phyloP scores from a whole-genome alignment of 1,140 invertebrate genomes.

The Chelonus insularis region DNA sequence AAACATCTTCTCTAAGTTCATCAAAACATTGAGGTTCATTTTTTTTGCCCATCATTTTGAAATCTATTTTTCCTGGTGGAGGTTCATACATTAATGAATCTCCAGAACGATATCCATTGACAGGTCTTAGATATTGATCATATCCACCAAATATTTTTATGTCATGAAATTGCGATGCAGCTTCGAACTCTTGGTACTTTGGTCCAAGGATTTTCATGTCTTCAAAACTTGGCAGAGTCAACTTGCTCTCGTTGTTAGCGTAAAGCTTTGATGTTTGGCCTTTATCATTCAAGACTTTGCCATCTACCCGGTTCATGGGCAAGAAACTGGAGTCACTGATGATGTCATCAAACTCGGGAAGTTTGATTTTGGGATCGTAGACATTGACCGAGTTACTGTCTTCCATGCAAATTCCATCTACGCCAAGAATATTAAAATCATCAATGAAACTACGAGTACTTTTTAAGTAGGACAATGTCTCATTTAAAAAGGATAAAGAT shows the following conservation, averaged over 20 bases:
- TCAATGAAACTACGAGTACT: slow-evolving; percentile 35
- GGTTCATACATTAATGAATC: slow-evolving; percentile 19
- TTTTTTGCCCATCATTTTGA: slow-evolving; percentile 44
- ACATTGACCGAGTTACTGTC: background rate
- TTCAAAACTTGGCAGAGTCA: slow-evolving; percentile 25
- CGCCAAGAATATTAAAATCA: slow-evolving; percentile 39
- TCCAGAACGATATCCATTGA: slow-evolving; percentile 26
- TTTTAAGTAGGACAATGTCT: slow-evolving; percentile 40
- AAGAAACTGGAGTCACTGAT: slow-evolving; percentile 30
- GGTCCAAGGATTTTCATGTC: slow-evolving; percentile 43
- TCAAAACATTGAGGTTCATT: slow-evolving; percentile 35
- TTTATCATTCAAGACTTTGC: background rate
- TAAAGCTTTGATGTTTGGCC: background rate
- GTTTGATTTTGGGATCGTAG: slow-evolving; percentile 39
- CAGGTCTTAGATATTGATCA: slow-evolving; percentile 42
- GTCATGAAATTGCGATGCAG: slow-evolving; percentile 40
- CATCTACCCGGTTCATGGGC: slow-evolving; percentile 12
- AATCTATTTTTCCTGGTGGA: slow-evolving; percentile 31
- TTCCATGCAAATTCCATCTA: slow-evolving; percentile 36
- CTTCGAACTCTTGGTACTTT: slow-evolving; percentile 36
- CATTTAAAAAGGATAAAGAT: slow-evolving; percentile 34
- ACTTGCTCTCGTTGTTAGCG: background rate
- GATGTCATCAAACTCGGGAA: slow-evolving; percentile 41
- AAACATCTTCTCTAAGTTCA: slow-evolving; percentile 33
- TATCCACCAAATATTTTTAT: slow-evolving; percentile 41